These are phyloP conservation scores for Ectemnius lituratus DNA, from an alignment of 2,888 invertebrate species.

Conservation along the genomic window DNA sequence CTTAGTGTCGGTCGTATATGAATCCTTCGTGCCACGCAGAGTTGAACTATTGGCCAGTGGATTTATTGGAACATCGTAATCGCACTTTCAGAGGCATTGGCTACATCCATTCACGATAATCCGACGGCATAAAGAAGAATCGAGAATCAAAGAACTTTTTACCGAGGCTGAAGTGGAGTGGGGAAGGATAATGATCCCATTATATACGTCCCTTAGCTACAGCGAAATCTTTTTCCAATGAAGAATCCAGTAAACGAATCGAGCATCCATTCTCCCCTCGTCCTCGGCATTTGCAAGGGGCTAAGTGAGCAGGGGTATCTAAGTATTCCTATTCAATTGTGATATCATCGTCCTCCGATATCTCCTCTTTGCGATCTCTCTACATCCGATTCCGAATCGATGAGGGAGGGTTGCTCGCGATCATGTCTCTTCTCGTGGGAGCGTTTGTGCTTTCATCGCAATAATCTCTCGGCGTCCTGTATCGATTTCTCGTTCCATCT, in stretches of 20 bases:
- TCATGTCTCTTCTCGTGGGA: too few relatives aligned
- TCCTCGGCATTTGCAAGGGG: conserved; percentile 25
- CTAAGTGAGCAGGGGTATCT: conserved; percentile 30
- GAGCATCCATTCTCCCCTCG: conserved; percentile 19
- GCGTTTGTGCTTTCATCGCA: too few relatives aligned
- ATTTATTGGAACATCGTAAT: too few relatives aligned
- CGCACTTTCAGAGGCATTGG: too few relatives aligned
- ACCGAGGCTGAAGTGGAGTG: neutral
- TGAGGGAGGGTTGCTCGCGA: too few relatives aligned
- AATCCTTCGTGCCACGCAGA: too few relatives aligned
- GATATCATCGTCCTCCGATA: conserved; percentile 12
- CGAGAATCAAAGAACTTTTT: neutral
- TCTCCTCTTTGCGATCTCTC: too few relatives aligned
- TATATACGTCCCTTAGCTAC: conserved; percentile 9
- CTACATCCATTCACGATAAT: neutral
- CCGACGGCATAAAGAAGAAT: neutral
- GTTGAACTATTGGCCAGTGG: too few relatives aligned
- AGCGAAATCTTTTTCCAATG: conserved; percentile 25
- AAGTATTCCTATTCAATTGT: conserved; percentile 31
- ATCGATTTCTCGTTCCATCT: too few relatives aligned
- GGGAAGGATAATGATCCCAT: conserved; percentile 16
- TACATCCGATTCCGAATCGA: too few relatives aligned
- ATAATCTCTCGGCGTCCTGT: too few relatives aligned
- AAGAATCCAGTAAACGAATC: conserved; percentile 33
- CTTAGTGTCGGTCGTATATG: too few relatives aligned